Conservation (phyloP, 1,140 invertebrate species). For the Zaprionus taronus region DNA sequence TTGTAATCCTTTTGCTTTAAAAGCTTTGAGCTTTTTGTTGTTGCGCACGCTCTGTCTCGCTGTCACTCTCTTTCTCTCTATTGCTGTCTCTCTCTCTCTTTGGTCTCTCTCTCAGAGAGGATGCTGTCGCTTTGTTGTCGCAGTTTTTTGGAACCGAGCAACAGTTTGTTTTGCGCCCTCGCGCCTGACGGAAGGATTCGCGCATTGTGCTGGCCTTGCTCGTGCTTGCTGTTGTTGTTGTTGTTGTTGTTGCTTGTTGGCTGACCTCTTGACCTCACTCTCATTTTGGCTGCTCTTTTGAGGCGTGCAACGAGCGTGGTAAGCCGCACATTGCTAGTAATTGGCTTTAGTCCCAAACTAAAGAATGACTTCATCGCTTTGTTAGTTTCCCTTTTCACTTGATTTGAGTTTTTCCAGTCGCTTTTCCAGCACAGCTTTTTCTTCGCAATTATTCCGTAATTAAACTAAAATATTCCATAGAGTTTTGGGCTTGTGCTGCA, state of each 20-base stretch:
- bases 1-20: conserved; percentile 60
- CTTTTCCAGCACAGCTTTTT: not conserved
- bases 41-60: conserved; percentile 24
- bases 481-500: conserved; percentile 31
- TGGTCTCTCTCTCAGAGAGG: conserved; percentile 1
- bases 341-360: not conserved
- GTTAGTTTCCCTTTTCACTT: conserved; percentile 13
- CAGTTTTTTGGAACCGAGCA: conserved; percentile 46
- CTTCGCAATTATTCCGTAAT: not conserved
- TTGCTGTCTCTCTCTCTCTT: conserved; percentile 6
- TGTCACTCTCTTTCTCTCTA: conserved; percentile 1
- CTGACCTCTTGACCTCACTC: conserved; percentile 23
- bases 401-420: not conserved
- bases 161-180: conserved; percentile 76
- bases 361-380: conserved; percentile 43
- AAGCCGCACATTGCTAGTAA: conserved; percentile 11
- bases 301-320: conserved; percentile 30
- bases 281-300: not conserved
- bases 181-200: conserved; percentile 63
- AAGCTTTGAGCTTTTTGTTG: conserved; percentile 62
- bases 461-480: conserved; percentile 2
- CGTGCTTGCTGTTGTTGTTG: not conserved
- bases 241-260: conserved; percentile 1
- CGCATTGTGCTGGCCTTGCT: not conserved
- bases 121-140: conserved; percentile 38